phyloP scores from a whole-genome alignment of 1,140 invertebrate genomes.

The Drosophila sturtevanti region DNA sequence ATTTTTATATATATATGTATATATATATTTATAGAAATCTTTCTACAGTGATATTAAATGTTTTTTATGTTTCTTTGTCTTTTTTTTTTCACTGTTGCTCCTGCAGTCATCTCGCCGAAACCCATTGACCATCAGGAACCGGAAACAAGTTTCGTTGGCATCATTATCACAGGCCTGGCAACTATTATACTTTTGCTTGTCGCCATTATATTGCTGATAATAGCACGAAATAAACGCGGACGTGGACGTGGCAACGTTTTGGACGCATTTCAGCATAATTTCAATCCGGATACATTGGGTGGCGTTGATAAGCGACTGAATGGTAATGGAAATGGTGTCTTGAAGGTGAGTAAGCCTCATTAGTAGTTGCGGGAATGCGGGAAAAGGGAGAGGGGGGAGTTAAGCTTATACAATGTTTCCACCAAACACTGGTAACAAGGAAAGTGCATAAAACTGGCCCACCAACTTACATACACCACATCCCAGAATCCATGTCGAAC shows the following conservation, averaged over 20 bases:
- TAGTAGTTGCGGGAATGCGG: too few species aligned
- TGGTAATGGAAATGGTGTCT: constrained; percentile 78
- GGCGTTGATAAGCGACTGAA: constrained; percentile 83
- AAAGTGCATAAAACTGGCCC: constrained; percentile 45
- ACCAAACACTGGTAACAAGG: constrained; percentile 37
- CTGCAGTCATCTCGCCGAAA: constrained; percentile 77
- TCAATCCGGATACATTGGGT: constrained; percentile 81
- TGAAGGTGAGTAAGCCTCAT: constrained; percentile 83
- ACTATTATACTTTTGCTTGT: constrained; percentile 88
- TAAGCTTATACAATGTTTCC: background rate
- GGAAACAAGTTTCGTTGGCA: constrained; percentile 87
- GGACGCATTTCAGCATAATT: constrained; percentile 81
- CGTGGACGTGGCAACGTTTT: constrained; percentile 84
- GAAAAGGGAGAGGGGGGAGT: background rate
- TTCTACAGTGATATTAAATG: constrained; percentile 1
- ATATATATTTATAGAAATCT: background rate
- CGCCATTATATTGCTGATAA: constrained; percentile 88
- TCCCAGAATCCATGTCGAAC: constrained; percentile 66
- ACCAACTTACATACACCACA: constrained; percentile 27
- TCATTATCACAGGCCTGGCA: constrained; percentile 90
- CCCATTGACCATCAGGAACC: constrained; percentile 84
- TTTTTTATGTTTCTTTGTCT: background rate
- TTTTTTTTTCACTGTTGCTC: constrained; percentile 16
- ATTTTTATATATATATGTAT: too few species aligned
- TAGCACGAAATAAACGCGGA: constrained; percentile 87